Base-by-base conservation (phyloP, 1,140 invertebrate species). In the Araneus ventricosus region DNA sequence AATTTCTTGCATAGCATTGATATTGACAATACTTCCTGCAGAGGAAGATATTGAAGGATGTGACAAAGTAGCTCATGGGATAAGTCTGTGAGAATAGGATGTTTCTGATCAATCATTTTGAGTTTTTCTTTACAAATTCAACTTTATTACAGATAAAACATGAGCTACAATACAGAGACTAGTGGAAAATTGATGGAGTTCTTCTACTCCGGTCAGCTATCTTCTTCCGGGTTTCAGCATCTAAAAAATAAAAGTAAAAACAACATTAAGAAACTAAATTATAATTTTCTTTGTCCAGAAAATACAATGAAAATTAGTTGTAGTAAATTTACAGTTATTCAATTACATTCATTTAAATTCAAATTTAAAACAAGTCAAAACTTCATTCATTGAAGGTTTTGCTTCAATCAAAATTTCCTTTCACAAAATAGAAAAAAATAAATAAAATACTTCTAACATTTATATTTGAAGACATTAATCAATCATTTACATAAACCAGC, bases 41-140 rank as follows among this genome's bases (percentile, higher is more conserved):
- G 30, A 57, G 93, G 84, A 52, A 94, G 85, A 70, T 37, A 94
- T 27, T 88, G 52, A 22, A 94, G 27, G n/a, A 94, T 88, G 24
- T 94, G 84, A 45, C 93, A 94, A 24, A 94, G 22, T 37, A 94
- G 85, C 20, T 94, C 93, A 57, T 88, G 89, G 17, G 93, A 94
- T 14, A 94, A 30, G 20, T 70, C 75, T 59, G 93, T 90, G 22
- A 93, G 52, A 37, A 24, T 79, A 27, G 86, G 92, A n/a, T 7
- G 22, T 14, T 75, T 22, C 6, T 34, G 30, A 22, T 30, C 14
- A 14, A 27, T 67, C 70, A 75, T 75, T 75, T 75, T 75, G 30
- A 75, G 41, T 20, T 84, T 84, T 84, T 27, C 41, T 90, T 90
- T 59, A 37, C 39, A 52, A 34, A 37, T 80, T 52, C 5, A 90